Evolutionary conservation across 2,113 vertebrate species (phyloP).

Genomic region (Cricetomys ansorgei): DNA sequence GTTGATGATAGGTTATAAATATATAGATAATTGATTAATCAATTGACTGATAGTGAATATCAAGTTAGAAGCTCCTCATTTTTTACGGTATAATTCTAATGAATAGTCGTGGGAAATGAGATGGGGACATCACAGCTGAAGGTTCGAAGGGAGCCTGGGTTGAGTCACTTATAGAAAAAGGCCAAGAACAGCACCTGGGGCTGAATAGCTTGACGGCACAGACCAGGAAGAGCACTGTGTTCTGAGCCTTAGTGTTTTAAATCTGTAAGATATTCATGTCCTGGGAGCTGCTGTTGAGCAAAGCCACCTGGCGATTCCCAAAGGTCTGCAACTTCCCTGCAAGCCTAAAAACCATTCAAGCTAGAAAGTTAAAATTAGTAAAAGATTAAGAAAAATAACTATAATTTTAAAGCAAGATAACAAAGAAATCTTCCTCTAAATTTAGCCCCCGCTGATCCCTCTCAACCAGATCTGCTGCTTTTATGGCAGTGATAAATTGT

Average conservation of each 20-base stretch:
- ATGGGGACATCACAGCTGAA: neutral
- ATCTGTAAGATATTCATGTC: neutral
- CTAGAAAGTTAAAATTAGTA: neutral
- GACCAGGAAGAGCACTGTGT: neutral
- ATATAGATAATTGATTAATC: neutral
- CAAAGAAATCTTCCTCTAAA: neutral
- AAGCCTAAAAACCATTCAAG: neutral
- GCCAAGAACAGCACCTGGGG: neutral
- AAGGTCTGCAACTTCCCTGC: neutral
- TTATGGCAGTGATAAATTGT: neutral
- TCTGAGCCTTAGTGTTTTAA: neutral
- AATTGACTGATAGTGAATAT: neutral
- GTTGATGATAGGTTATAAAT: neutral
- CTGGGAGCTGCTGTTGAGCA: neutral
- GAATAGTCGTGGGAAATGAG: neutral
- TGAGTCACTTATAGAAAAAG: neutral
- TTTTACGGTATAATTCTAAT: neutral
- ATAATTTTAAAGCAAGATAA: neutral
- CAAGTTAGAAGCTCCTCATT: neutral
- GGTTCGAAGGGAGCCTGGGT: neutral
- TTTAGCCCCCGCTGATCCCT: fast-evolving
- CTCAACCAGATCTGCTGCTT: neutral
- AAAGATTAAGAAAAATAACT: neutral
- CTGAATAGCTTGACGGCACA: neutral
- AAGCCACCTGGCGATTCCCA: no score